These are phyloP conservation scores for Kryptolebias ocellatus DNA, from an alignment of 2,797 vertebrate genomes.

Conservation along the genomic window DNA sequence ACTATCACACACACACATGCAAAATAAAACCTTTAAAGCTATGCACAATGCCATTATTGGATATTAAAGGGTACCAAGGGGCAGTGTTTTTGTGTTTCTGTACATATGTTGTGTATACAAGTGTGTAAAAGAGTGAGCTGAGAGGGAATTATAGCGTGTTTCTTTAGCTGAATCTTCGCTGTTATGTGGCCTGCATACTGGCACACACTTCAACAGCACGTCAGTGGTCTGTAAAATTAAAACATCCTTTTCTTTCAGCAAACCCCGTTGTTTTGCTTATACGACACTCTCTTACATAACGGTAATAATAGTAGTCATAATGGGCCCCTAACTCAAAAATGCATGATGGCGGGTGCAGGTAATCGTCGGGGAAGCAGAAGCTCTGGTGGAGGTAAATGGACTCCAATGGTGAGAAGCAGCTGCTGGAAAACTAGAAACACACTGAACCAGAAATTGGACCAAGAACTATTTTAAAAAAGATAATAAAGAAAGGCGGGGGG, in stretches of 20 bases:
- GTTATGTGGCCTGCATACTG: constrained; percentile 59
- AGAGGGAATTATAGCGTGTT: constrained; percentile 34
- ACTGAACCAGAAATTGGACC: constrained; percentile 46
- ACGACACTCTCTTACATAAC: constrained; percentile 70
- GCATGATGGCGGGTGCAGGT: constrained; percentile 50
- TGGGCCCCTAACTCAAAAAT: constrained; percentile 66
- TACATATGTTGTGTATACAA: constrained; percentile 6
- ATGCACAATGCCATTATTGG: constrained; percentile 20
- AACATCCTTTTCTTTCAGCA: constrained; percentile 72
- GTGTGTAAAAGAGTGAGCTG: not conserved
- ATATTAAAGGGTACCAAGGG: constrained; percentile 25
- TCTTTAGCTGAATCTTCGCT: constrained; percentile 47
- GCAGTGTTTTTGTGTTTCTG: constrained; percentile 1
- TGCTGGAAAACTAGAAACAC: constrained; percentile 48
- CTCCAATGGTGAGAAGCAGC: constrained; percentile 37
- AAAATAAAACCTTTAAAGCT: constrained; percentile 20
- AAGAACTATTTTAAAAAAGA: constrained; percentile 41
- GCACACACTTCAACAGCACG: constrained; percentile 69
- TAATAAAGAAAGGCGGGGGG: constrained; percentile 15
- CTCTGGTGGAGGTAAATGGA: constrained; percentile 64
- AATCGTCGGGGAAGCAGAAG: not conserved
- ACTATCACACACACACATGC: not conserved
- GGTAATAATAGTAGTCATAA: constrained; percentile 73
- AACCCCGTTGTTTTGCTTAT: constrained; percentile 75
- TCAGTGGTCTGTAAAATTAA: constrained; percentile 86